Evolutionary conservation across 2,113 vertebrate species (phyloP).

Genomic region (Pseudopodoces humilis): DNA sequence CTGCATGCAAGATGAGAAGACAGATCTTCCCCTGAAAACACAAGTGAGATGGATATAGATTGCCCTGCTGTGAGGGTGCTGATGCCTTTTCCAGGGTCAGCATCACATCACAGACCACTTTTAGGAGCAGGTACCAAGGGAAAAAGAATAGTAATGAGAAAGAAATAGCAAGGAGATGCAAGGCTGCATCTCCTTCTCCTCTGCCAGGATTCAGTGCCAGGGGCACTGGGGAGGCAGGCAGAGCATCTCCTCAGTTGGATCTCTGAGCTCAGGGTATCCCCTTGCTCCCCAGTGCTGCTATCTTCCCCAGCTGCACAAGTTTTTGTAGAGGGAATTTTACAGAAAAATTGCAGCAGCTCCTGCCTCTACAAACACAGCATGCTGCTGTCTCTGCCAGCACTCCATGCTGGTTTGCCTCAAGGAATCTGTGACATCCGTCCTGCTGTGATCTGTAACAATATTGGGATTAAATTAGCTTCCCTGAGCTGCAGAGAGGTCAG

Average conservation of each 20-base stretch:
- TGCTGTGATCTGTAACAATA: slow-evolving; percentile 62
- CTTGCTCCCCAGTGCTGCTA: background rate
- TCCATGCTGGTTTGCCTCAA: slow-evolving; percentile 30
- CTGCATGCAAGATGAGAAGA: fast-evolving
- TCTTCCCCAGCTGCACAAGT: background rate
- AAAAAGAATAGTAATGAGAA: background rate
- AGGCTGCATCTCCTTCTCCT: background rate
- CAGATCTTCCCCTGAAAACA: background rate
- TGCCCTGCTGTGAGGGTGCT: background rate
- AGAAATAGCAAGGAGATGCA: fast-evolving
- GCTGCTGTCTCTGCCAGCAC: background rate
- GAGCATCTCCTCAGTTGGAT: background rate
- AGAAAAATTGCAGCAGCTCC: background rate
- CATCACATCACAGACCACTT: background rate
- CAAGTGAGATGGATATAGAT: background rate
- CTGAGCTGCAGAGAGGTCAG: slow-evolving; percentile 63
- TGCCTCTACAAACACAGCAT: background rate
- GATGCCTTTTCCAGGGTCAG: background rate
- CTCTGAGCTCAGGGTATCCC: background rate
- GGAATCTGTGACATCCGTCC: slow-evolving; percentile 54
- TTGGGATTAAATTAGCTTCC: slow-evolving; percentile 68
- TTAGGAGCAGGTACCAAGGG: background rate
- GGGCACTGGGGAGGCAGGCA: background rate
- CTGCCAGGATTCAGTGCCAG: background rate
- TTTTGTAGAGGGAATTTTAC: background rate